Base-by-base conservation (phyloP, 1,140 invertebrate genomes). In the Drosophila pallidifrons region DNA sequence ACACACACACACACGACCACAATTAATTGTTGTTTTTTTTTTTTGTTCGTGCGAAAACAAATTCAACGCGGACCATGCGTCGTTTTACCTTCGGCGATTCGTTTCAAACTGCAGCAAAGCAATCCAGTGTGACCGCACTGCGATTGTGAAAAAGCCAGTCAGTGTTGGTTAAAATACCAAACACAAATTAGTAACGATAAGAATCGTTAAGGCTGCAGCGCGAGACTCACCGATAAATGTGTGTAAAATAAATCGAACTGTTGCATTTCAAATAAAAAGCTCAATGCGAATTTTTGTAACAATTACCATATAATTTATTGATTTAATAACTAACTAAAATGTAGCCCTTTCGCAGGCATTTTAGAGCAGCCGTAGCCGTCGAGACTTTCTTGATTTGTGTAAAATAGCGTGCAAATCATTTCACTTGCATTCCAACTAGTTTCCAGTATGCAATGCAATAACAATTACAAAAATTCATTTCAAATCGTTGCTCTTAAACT, bases 1-100 rank as follows among this genome's bases (percentile, higher is more conserved):
- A 75, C 71, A 77, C 67, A 68, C 52, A 68, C 52, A 70, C 72
- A 77, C 75, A 81, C 71, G 60, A 74, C 51, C 55, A 70, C 63
- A 87, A 63, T 58, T 67, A 86, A 78, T 75, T 82, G 61, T 87
- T 86, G 73, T 70, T 82, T 85, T 64, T 70, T 82, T 85, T 64
- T 67, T 57, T 66, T 73, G 49, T 8, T 43, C 57, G 32, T 35
- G 45, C 32, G 38, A 71, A 64, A 75, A 54, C 20, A 71, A 65
- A 15, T 10, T 11, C 13, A 7, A 47, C 41, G 59, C 72, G 41
- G 25, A 5, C 41, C 25, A 51, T 8, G 1, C 52, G 52, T 32
- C 7, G 13, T 41, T 41, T 52, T 75, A 75, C 73, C 68, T 75
- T 71, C 73, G 73, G 68, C 73, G 68, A 65, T 71, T 75, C 73